Base-by-base conservation (phyloP, 2,797 vertebrate genomes). In the Artibeus lituratus region DNA sequence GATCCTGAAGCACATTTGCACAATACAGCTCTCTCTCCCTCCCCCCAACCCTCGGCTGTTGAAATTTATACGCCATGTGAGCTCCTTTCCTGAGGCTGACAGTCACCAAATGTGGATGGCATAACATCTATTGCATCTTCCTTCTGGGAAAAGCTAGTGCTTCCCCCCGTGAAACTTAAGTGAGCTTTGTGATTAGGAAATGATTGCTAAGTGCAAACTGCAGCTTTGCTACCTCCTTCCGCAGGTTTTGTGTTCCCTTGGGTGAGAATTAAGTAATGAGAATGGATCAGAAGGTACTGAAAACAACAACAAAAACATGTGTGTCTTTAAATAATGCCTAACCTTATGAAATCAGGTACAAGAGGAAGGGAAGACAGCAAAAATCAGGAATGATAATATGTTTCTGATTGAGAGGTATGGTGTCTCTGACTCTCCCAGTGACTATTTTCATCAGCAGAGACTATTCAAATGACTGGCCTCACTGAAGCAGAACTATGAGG, bases 361-460 rank as follows among this genome's bases (percentile, higher is more conserved):
- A 92, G 44, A 82, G 32, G 22, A 53, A 94, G 53, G 8, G 62
- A 37, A 57, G 62, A 26, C 0, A 14, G 35, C 39, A 39, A 49
- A 84, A 95, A 80, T 91, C 69, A 57, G 39, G 16, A 37, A 57
- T 37, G 35, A 74, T 39, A 39, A 86, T 81, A 44, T 91, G 89
- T 82, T 91, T 67, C 89, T 95, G 89, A 97, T 96, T 37, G 96
- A 78, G 80, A 90, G 35, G 19, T 70, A 78, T 94, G 91, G 70
- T 4, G 57, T 8, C 32, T 80, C 89, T 0, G 0, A 87, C 42
- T 80, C 91, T 87, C 74, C n/a, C 29, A 35, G 91, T 0, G 70
- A 92, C 85, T 97, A 47, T 62, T 95, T 96, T 93, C 92, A 97
- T 95, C 94, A 87, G 85, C 84, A 92, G 72, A 92, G 88, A 90